Conservation (phyloP, 1,140 invertebrate species). For the Drosophila arawakana region DNA sequence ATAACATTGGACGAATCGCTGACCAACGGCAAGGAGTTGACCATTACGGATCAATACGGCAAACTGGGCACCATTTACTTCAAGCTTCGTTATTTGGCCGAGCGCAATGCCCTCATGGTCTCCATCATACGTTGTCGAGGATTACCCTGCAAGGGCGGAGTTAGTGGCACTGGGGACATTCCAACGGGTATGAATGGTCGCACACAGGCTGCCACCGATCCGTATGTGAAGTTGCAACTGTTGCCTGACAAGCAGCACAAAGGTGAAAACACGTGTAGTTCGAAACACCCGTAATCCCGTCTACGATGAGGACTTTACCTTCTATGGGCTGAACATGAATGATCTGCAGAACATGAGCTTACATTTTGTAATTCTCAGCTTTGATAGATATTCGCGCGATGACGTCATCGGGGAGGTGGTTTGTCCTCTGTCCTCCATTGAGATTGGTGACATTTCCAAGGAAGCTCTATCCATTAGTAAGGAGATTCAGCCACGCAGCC, state of each 20-base stretch:
- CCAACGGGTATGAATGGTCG: constrained; percentile 83
- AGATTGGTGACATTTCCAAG: constrained; percentile 91
- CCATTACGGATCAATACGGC: constrained; percentile 84
- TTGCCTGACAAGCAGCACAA: constrained; percentile 97
- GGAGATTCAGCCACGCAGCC: constrained; percentile 93
- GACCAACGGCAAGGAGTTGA: constrained; percentile 84
- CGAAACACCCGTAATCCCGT: constrained; percentile 96
- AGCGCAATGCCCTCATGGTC: constrained; percentile 95
- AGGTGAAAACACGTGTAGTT: constrained; percentile 97
- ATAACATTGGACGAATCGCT: constrained; percentile 82
- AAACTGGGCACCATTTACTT: constrained; percentile 94
- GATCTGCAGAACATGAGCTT: constrained; percentile 94
- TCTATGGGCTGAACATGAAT: constrained; percentile 94
- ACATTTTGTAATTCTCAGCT: constrained; percentile 97
- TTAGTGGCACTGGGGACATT: constrained; percentile 74
- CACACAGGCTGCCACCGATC: constrained; percentile 89
- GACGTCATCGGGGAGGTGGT: constrained; percentile 99
- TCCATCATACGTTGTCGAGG: constrained; percentile 95
- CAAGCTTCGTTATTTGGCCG: constrained; percentile 93
- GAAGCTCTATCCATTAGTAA: constrained; percentile 91
- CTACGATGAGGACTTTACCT: constrained; percentile 98
- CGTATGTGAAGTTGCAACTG: constrained; percentile 97
- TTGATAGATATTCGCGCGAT: constrained; percentile 98
- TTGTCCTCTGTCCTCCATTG: constrained; percentile 91
- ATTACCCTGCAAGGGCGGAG: constrained; percentile 90